Base-by-base conservation (phyloP, 1,140 invertebrate species). In the Tachypleus tridentatus region DNA sequence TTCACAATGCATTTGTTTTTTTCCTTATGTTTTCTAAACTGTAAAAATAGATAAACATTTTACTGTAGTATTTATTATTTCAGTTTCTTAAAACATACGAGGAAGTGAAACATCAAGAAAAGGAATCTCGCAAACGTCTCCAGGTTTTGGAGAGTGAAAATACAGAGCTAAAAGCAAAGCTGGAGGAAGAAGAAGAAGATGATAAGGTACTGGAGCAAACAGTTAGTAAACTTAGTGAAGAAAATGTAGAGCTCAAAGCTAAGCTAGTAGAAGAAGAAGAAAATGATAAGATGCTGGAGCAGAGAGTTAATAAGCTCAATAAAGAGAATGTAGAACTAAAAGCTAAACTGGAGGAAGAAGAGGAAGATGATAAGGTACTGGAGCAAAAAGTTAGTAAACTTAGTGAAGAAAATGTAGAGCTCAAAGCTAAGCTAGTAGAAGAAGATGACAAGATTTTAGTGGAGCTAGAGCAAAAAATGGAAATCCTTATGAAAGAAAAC, bases 321-420 rank as follows among this genome's bases (percentile, higher is more conserved):
- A 5, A 7, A 4, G 63, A 66, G 5, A 66, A 66, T 53, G 47
- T n/a, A 9, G 64, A 67, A 50, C 51, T 67, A n/a, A 51, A 51
- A 29, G 6, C 49, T 10, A 49, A 51, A 7, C 11, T 67, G 3
- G 10, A 58, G 49, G 29, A 66, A 49, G 48, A 51, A 67, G 10
- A n/a, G 8, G 10, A 62, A 67, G 53, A 52, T 63, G 49, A 66
- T 49, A 7, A 29, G 9, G 2, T 29, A 10, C 56, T 47, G 65
- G 62, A 61, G 49, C 10, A 54, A 49, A 49, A 52, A 7, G 57
- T 69, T 8, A 29, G 11, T 9, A 6, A 57, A 51, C 54, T 69
- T 8, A n/a, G 50, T 51, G 53, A 63, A 9, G 68, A 69, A 62
- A 69, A 69, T 64, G 5, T 61, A 49, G 67, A 66, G 49, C 50